phyloP scores from a whole-genome alignment of 2,113 vertebrate species.

The Fukomys damarensis region DNA sequence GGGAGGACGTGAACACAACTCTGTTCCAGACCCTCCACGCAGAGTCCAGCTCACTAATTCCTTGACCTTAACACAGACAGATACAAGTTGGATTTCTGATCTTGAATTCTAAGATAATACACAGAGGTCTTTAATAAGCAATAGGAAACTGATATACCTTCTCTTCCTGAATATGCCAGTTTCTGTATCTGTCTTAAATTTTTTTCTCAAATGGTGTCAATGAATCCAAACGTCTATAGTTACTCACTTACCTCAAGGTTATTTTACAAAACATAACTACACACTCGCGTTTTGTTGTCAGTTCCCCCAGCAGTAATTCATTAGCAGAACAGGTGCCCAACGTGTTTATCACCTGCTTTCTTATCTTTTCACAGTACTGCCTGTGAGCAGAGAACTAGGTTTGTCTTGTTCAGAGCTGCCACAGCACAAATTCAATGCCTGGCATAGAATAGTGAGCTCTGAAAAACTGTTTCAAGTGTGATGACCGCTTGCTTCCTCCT shows the following conservation, averaged over 20 bases:
- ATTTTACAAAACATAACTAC: neutral
- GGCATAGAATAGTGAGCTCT: neutral
- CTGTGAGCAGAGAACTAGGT: neutral
- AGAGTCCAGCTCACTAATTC: neutral
- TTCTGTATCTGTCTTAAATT: neutral
- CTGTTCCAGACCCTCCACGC: neutral
- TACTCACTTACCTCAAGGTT: neutral
- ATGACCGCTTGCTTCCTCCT: neutral
- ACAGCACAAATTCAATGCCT: neutral
- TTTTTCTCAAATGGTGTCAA: neutral
- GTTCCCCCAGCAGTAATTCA: neutral
- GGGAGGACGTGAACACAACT: neutral
- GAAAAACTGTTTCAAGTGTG: neutral
- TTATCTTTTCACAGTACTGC: neutral
- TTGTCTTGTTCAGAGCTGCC: neutral
- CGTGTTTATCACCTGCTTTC: neutral
- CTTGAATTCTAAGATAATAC: neutral
- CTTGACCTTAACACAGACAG: neutral
- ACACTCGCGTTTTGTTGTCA: neutral
- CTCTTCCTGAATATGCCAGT: neutral
- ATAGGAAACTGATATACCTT: neutral
- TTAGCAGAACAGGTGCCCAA: neutral
- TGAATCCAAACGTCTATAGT: neutral
- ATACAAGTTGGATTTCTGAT: neutral
- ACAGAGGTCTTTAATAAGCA: neutral